Conservation (phyloP, 2,888 invertebrate species). For the Hypolimnas misippus region DNA sequence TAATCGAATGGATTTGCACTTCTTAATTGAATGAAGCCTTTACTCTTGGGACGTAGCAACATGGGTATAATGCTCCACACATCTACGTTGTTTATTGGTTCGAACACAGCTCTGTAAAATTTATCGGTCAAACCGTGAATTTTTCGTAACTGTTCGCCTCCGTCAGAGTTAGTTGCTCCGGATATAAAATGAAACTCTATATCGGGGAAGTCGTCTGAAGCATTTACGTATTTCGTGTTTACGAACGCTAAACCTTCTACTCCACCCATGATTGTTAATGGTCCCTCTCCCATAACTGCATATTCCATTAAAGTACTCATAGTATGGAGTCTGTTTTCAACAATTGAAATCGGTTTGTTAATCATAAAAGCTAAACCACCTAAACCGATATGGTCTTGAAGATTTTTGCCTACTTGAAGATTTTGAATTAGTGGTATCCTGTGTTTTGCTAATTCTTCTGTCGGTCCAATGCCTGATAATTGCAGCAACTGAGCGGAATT, state of each 20-base stretch:
- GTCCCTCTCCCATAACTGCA: conserved; percentile 92
- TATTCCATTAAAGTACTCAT: conserved; percentile 92
- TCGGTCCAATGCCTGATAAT: conserved; percentile 95
- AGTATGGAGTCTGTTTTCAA: conserved; percentile 90
- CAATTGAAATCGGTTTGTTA: conserved; percentile 90
- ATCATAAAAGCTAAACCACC: conserved; percentile 93
- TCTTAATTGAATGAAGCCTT: conserved; percentile 91
- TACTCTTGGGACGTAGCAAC: conserved; percentile 92
- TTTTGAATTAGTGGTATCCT: conserved; percentile 92
- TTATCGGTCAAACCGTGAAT: conserved; percentile 90
- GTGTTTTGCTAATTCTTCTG: conserved; percentile 87
- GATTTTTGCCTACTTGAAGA: conserved; percentile 91
- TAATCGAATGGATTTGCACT: conserved; percentile 94
- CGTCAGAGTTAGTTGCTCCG: conserved; percentile 94
- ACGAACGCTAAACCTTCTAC: conserved; percentile 96
- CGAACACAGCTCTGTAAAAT: conserved; percentile 90
- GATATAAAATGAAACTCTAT: conserved; percentile 95
- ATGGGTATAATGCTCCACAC: conserved; percentile 94
- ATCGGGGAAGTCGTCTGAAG: conserved; percentile 92
- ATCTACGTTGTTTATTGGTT: conserved; percentile 89
- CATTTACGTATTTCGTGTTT: conserved; percentile 93
- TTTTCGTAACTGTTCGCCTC: conserved; percentile 91
- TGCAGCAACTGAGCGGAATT: conserved; percentile 97
- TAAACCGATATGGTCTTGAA: conserved; percentile 95
- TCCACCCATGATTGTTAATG: conserved; percentile 93